Conservation (phyloP, 2,888 invertebrate species). For the Oscheius sp. region DNA sequence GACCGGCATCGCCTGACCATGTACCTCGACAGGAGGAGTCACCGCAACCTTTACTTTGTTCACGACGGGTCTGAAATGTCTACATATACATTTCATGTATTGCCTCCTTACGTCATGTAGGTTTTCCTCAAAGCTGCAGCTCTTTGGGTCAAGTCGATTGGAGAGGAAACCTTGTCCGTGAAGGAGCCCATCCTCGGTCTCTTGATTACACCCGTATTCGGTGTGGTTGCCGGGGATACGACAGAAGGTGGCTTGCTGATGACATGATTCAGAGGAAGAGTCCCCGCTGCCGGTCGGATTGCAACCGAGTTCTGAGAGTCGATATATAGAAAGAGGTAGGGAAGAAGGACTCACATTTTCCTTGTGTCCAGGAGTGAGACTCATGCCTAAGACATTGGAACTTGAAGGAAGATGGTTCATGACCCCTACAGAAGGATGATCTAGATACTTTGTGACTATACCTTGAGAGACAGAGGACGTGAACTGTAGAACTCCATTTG, state of each 20-base stretch:
- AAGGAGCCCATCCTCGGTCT: slow-evolving; percentile 18
- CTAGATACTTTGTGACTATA: background rate
- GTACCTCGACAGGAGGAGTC: slow-evolving; percentile 6
- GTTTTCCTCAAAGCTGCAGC: slow-evolving; percentile 1
- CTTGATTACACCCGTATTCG: slow-evolving; percentile 8
- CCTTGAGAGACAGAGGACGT: background rate
- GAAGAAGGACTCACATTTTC: slow-evolving; percentile 17
- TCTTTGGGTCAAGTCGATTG: slow-evolving; percentile 13
- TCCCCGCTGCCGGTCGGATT: background rate
- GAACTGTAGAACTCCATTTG: background rate
- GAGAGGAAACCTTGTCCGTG: slow-evolving; percentile 2
- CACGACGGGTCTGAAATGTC: background rate
- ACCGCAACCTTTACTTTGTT: slow-evolving; percentile 18
- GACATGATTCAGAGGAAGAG: background rate
- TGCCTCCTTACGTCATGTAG: background rate
- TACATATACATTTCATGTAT: background rate
- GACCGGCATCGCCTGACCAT: slow-evolving; percentile 5
- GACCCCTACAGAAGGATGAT: background rate
- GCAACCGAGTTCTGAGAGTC: background rate
- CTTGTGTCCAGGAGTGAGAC: slow-evolving; percentile 7
- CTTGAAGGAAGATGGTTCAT: slow-evolving; percentile 7
- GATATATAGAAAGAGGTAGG: background rate
- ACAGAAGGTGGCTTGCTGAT: background rate
- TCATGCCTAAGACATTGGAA: background rate
- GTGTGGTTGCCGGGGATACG: slow-evolving; percentile 1